Base-by-base conservation (phyloP, 2,113 vertebrate genomes). In the Todiramphus chloris region DNA sequence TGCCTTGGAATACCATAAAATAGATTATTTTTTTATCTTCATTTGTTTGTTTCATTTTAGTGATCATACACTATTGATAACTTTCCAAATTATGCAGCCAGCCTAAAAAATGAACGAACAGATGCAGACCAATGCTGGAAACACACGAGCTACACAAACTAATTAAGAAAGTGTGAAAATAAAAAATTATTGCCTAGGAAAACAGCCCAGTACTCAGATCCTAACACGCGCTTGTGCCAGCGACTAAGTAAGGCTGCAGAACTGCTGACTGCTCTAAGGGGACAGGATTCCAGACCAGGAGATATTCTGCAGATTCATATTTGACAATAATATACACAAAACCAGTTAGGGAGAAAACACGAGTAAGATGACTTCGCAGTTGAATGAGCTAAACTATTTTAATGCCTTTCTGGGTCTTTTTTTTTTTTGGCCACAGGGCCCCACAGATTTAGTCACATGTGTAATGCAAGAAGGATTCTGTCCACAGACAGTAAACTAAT, bases 281-380 rank as follows among this genome's bases (percentile, higher is more conserved):
- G 41, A 78, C 14, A 18, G 30, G 77, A 89, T 76, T 89, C 62
- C 94, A 94, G 67, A 64, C 13, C 69, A 63, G 86, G 37, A 92
- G 70, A 94, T 59, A 67, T 50, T 94, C 44, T 89, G 86, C 95
- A 96, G 83, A 76, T 87, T 94, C 67, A 43, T n/a, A 77, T 79
- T 87, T 92, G 81, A 93, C 91, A 85, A 67, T 27, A 84, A 69
- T 5, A 87, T 76, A 69, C 15, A 77, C 91, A 94, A 74, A 95
- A 73, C 21, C 70, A 69, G 77, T 66, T 90, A 94, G 86, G 58
- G 62, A 16, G 41, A 75, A 92, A 91, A 48, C 83, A 83, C 43
- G 17, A 69, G 28, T 31, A 39, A 73, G 56, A 48, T 87, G 77
- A 82, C 86, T 87, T 81, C 7, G 80, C 76, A 92, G 44, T 58